Evolutionary conservation across 1,140 invertebrate genomes (phyloP).

Genomic region (Eueides isabella): DNA sequence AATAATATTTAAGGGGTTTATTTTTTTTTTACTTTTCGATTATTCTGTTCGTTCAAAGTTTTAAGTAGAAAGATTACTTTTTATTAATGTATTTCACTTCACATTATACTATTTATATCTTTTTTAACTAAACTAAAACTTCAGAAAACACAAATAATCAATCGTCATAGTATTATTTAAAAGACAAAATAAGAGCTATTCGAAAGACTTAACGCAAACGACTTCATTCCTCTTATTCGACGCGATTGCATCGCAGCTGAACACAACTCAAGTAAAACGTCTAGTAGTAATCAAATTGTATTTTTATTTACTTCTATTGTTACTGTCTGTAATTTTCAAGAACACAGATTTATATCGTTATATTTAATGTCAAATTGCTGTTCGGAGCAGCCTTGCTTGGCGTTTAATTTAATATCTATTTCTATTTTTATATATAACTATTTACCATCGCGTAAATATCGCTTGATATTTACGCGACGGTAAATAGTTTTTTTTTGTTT

Average conservation of each 20-base stretch:
- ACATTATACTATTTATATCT: neutral
- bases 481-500: no score
- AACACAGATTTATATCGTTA: conserved; percentile 17
- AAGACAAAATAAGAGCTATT: neutral
- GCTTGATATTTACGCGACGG: no score
- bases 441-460: no score
- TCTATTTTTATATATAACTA: no score
- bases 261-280: neutral
- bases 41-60: no score
- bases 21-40: no score
- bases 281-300: neutral
- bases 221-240: neutral
- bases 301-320: neutral
- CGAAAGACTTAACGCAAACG: neutral
- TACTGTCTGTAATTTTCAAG: neutral
- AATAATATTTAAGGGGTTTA: no score
- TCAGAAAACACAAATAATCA: neutral
- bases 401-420: no score
- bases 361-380: conserved; percentile 34
- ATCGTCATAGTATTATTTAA: neutral
- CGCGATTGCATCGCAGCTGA: neutral
- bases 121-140: neutral
- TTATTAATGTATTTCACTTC: no score
- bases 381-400: conserved; percentile 15
- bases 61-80: no score